Percentiles rank a stretch among this genome's conserved stretches.
Evolutionary conservation across 1,140 invertebrate genomes (phyloP).

Genomic region (Venturia canescens): DNA sequence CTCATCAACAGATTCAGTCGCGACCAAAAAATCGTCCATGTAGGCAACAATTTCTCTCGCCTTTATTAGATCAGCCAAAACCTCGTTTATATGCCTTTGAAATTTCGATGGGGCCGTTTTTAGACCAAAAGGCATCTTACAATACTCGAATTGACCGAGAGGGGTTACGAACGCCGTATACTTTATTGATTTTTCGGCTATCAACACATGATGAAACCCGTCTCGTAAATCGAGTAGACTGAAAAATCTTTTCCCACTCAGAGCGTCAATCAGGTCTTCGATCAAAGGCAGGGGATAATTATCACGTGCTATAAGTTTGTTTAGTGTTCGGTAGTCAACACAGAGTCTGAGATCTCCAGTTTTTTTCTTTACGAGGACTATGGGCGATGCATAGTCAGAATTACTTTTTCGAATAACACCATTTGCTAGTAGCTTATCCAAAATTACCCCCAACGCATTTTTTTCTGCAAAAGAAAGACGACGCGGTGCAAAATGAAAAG

Average conservation of each 20-base stretch:
- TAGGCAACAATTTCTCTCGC: constrained; percentile 10
- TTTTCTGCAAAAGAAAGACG: constrained; percentile 19
- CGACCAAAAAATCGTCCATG: constrained; percentile 32
- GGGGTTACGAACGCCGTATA: constrained; percentile 23
- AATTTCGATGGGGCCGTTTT: constrained; percentile 39
- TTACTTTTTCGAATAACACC: constrained; percentile 33
- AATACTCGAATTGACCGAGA: constrained; percentile 39
- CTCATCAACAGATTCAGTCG: too few species aligned
- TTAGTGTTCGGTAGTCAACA: constrained; percentile 21
- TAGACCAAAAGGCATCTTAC: constrained; percentile 41
- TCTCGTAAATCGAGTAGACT: constrained; percentile 36
- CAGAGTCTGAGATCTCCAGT: constrained; percentile 18
- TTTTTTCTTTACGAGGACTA: constrained; percentile 21
- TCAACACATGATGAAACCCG: constrained; percentile 30
- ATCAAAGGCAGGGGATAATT: constrained; percentile 30
- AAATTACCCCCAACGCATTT: background rate
- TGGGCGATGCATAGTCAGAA: constrained; percentile 27
- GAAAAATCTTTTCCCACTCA: constrained; percentile 32
- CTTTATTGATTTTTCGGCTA: constrained; percentile 37
- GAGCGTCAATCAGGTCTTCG: constrained; percentile 26
- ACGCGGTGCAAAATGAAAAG: constrained; percentile 31
- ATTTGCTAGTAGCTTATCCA: constrained; percentile 11
- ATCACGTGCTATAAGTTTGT: constrained; percentile 22
- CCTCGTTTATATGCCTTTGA: constrained; percentile 38
- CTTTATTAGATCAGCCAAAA: constrained; percentile 28